Conservation (phyloP, 2,113 vertebrate species). For the Equus przewalskii region DNA sequence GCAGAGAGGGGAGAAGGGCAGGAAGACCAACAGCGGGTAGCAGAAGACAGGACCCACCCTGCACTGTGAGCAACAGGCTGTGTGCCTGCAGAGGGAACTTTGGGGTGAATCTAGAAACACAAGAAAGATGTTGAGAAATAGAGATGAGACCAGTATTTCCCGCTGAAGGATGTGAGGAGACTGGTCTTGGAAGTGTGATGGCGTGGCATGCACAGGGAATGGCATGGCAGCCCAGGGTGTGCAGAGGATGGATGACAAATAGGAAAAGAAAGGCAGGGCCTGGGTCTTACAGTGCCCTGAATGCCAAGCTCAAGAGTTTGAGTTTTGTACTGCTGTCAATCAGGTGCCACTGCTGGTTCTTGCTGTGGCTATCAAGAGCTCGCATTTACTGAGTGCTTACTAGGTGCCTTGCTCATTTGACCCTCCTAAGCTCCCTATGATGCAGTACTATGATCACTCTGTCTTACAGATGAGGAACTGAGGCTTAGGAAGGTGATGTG, state of each 20-base stretch:
- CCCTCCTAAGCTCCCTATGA: not conserved
- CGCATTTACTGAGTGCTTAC: not conserved
- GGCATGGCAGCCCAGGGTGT: not conserved
- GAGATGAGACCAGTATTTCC: not conserved
- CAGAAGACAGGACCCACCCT: not conserved
- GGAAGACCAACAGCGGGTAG: not conserved
- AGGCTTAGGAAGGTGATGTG: not conserved
- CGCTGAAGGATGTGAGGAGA: not conserved
- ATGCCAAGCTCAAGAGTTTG: not conserved
- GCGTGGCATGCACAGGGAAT: rapidly evolving
- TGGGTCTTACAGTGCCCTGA: rapidly evolving
- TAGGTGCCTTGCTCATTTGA: not conserved
- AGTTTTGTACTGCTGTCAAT: rapidly evolving
- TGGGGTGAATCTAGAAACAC: not conserved
- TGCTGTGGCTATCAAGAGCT: not conserved
- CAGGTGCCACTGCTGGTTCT: not conserved
- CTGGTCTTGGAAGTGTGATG: rapidly evolving
- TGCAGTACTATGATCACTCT: not conserved
- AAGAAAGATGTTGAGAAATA: not conserved
- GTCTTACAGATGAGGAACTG: not conserved
- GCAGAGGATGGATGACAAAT: not conserved
- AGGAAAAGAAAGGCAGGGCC: no score
- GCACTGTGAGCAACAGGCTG: not conserved
- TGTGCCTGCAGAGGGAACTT: not conserved
- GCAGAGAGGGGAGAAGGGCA: not conserved